Percentiles rank a stretch among this genome's conserved stretches.
Conservation (phyloP, 1,140 invertebrate genomes). For the Samia ricini region DNA sequence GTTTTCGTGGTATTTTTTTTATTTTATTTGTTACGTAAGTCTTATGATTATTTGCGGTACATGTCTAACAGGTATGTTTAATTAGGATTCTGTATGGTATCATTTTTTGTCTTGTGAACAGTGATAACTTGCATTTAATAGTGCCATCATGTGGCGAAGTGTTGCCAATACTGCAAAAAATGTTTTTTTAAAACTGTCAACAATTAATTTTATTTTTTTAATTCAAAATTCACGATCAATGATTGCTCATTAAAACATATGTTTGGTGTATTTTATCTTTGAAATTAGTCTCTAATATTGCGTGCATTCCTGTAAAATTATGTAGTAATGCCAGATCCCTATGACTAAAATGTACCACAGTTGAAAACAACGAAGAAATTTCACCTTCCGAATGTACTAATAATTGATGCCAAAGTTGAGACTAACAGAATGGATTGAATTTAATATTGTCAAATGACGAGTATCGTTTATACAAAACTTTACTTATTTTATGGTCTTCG, state of each 20-base stretch:
- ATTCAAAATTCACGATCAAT: neutral
- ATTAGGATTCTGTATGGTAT: neutral
- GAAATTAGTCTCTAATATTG: neutral
- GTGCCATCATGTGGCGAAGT: slow-evolving; percentile 46
- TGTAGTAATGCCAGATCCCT: neutral
- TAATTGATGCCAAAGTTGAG: slow-evolving; percentile 6
- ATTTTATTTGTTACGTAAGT: neutral
- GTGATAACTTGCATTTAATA: slow-evolving; percentile 48
- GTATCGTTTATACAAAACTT: neutral
- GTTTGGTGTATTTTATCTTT: neutral
- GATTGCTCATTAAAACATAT: neutral
- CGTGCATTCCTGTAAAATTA: neutral
- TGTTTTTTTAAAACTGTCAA: neutral
- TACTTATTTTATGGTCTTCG: neutral
- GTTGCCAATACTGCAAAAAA: slow-evolving; percentile 27
- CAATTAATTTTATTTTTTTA: neutral
- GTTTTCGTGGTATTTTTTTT: neutral
- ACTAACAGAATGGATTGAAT: slow-evolving; percentile 1
- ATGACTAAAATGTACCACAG: neutral
- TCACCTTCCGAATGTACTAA: slow-evolving; percentile 4
- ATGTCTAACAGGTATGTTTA: neutral
- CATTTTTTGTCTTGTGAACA: slow-evolving; percentile 1
- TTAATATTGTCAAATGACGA: neutral
- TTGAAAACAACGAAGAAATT: neutral
- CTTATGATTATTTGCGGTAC: neutral